phyloP scores from a whole-genome alignment of 2,888 invertebrate species.

The Chaetogeoica ovagalla region DNA sequence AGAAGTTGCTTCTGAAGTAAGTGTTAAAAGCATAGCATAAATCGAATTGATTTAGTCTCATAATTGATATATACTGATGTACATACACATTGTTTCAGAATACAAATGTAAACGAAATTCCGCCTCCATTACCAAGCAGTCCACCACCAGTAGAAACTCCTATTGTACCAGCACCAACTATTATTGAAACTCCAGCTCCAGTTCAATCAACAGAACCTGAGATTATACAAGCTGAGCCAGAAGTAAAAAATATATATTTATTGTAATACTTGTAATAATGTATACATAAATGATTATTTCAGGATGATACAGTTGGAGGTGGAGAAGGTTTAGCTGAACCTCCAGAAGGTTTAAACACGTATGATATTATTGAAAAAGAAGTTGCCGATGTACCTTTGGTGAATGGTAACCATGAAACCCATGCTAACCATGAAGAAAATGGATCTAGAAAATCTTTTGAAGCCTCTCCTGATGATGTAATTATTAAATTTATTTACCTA shows the following conservation, averaged over 20 bases:
- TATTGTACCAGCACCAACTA: constrained; percentile 55
- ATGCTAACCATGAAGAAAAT: constrained; percentile 14
- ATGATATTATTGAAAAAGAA: constrained; percentile 51
- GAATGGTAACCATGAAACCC: constrained; percentile 39
- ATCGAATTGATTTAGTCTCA: not conserved
- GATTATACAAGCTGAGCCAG: constrained; percentile 22
- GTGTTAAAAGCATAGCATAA: not conserved
- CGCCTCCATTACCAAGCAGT: constrained; percentile 57
- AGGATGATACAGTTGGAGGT: constrained; percentile 54
- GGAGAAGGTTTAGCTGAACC: constrained; percentile 57
- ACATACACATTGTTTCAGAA: constrained; percentile 48
- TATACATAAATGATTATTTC: not conserved
- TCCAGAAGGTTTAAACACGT: constrained; percentile 50
- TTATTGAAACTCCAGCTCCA: constrained; percentile 44
- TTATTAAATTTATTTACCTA: not conserved
- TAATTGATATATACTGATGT: not conserved
- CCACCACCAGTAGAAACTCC: constrained; percentile 57
- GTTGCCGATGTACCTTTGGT: constrained; percentile 45
- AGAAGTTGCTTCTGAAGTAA: constrained; percentile 25
- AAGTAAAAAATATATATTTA: constrained; percentile 7
- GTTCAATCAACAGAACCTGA: constrained; percentile 30
- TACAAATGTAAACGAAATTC: constrained; percentile 55
- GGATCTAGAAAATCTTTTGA: not conserved
- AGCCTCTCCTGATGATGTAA: constrained; percentile 40
- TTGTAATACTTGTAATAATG: not conserved